phyloP scores from a whole-genome alignment of 2,113 vertebrate species.

The Nesoenas mayeri region DNA sequence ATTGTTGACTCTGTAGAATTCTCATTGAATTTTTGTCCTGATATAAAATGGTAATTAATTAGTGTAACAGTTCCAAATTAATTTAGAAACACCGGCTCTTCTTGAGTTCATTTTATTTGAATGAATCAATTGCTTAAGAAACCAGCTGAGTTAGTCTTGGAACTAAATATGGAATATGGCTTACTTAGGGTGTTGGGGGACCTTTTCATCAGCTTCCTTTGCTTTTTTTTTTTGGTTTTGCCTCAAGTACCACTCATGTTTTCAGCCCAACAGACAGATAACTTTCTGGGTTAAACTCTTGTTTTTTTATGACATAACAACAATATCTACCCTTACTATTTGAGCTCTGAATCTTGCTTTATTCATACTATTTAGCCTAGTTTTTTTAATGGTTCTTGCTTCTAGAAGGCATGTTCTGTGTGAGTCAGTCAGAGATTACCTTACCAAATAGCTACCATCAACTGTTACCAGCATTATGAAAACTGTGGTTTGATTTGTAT shows the following conservation, averaged over 20 bases:
- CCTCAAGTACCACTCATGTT: neutral
- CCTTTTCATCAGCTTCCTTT: neutral
- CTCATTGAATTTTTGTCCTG: neutral
- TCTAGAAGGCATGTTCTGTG: neutral
- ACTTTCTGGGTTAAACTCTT: neutral
- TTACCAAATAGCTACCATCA: neutral
- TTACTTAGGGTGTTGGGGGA: neutral
- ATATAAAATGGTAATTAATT: neutral
- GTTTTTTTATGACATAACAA: neutral
- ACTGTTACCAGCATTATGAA: neutral
- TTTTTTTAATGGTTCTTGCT: neutral
- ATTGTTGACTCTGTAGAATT: neutral
- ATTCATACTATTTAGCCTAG: neutral
- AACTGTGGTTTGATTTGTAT: conserved; percentile 16
- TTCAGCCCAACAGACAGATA: neutral
- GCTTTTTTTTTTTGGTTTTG: neutral
- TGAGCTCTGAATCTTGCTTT: neutral
- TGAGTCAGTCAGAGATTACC: neutral
- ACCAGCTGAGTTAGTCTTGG: neutral
- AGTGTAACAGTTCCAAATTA: neutral
- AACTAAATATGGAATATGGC: neutral
- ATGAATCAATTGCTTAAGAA: neutral
- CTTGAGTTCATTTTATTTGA: neutral
- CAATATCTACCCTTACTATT: neutral
- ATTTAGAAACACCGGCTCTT: neutral